Base-by-base conservation (phyloP, 2,113 vertebrate genomes). In the Mixornis gularis region DNA sequence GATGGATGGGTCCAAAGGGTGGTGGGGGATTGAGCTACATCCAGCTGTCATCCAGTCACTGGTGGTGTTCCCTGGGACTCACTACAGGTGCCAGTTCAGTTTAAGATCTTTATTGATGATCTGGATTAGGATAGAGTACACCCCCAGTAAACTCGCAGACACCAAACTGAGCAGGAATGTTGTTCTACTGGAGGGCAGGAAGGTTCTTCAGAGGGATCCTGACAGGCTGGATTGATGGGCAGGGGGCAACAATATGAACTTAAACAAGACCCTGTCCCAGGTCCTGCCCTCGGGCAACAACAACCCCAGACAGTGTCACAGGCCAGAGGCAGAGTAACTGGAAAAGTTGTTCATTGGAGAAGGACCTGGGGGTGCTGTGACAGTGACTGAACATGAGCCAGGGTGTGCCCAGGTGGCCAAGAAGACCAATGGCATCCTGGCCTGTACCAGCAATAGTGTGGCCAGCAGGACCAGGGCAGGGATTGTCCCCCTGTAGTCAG, bases 401-500 rank as follows among this genome's bases (percentile, higher is more conserved):
- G 58, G 4, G 0, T 10, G 49, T 49, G 36, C 32, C 18, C 38
- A 51, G 26, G 17, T 36, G 43, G 36, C 18, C 22, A 32, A 72
- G 66, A 72, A 51, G 22, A 5, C 3, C 43, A 79, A 1, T 17
- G 52, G 14, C 22, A 58, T 20, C 18, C 52, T 27, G 43, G 32
- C 6, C 64, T 70, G 19, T 4, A 3, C 0, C 32, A 79, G n/a
- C 43, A 87, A 9, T 0, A 21, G 15, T 5, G 5, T 9, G n/a
- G 36, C 14, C 32, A 65, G 43, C 36, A 64, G 51, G 17, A 5
- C 0, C 32, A 79, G 21, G 12, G 8, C 19, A 51, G 59, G 12
- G 22, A 32, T 24, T 64, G 5, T 16, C 17, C 12, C 9, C 4
- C 36, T 22, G 13, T 7, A 27, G 17, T 1, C 0, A 0, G 43